Evolutionary conservation across 2,113 vertebrate species (phyloP).

Genomic region (Festucalex cinctus): DNA sequence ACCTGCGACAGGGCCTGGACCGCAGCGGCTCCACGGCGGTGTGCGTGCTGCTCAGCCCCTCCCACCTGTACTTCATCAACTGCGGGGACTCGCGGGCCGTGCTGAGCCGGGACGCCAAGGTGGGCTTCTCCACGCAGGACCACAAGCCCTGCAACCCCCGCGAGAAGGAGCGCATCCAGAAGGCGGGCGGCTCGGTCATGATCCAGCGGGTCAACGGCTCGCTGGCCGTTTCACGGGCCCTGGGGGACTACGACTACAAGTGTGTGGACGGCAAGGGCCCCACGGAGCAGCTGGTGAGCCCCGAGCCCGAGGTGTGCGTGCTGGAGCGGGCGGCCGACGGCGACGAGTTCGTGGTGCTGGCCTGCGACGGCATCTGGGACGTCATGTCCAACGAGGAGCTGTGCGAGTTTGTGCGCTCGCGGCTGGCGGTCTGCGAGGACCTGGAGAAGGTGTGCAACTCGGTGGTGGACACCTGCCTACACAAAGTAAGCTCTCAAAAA

Average conservation of each 20-base stretch:
- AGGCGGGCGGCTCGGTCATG: conserved; percentile 97
- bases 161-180: conserved; percentile 97
- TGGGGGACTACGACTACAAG: conserved; percentile 99
- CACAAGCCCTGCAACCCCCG: conserved; percentile 98
- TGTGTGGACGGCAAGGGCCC: conserved; percentile 98
- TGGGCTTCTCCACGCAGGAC: conserved; percentile 98
- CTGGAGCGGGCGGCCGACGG: conserved; percentile 86
- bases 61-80: conserved; percentile 98
- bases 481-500: conserved; percentile 83
- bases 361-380: conserved; percentile 99
- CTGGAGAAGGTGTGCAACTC: conserved; percentile 98
- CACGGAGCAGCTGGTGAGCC: conserved; percentile 98
- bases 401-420: conserved; percentile 93
- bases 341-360: conserved; percentile 96
- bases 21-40: conserved; percentile 97
- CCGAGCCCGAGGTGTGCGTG: conserved; percentile 97
- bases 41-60: conserved; percentile 91
- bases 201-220: conserved; percentile 98
- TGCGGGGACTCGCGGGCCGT: conserved; percentile 97
- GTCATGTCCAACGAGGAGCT: conserved; percentile 99
- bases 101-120: conserved; percentile 86
- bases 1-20: conserved; percentile 97
- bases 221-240: conserved; percentile 93
- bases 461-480: conserved; percentile 99
- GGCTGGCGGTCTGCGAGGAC: conserved; percentile 92